Evolutionary conservation across 2,888 invertebrate species (phyloP).

Genomic region (Cordylochernes scorpioides): DNA sequence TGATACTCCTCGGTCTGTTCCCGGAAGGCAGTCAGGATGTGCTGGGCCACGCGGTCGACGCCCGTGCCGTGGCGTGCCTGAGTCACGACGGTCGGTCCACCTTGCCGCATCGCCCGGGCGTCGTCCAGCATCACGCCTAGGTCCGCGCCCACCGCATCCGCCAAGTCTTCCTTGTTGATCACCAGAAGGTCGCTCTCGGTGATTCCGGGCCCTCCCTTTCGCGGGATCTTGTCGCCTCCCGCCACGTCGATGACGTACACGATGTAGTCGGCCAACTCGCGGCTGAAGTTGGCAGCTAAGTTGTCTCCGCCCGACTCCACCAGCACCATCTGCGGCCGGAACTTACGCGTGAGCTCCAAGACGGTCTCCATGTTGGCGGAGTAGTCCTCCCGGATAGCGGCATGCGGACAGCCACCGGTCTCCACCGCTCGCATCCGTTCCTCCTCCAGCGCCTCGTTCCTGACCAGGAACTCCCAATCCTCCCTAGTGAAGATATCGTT

Average conservation of each 20-base stretch:
- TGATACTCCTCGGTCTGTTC: too few relatives aligned
- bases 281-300: constrained; percentile 20
- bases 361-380: constrained; percentile 20
- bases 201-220: constrained; percentile 21
- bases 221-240: constrained; percentile 20
- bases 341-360: constrained; percentile 18
- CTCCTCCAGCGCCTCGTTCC: constrained; percentile 19
- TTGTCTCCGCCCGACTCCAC: constrained; percentile 22
- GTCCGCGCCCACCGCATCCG: constrained; percentile 20
- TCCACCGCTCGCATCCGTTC: constrained; percentile 20
- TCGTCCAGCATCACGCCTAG: constrained; percentile 15
- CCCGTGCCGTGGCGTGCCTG: constrained; percentile 11
- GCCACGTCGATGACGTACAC: constrained; percentile 22
- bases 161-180: constrained; percentile 21
- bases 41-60: constrained; percentile 8
- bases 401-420: constrained; percentile 22
- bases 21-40: constrained; percentile 7
- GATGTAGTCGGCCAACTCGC: constrained; percentile 21
- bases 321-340: constrained; percentile 18
- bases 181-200: constrained; percentile 20
- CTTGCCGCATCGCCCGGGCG: constrained; percentile 9
- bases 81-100: constrained; percentile 9
- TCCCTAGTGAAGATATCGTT: constrained; percentile 22
- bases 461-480: constrained; percentile 21
- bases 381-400: constrained; percentile 21